phyloP scores from a whole-genome alignment of 2,888 invertebrate species.

The Phragmatobia fuliginosa region DNA sequence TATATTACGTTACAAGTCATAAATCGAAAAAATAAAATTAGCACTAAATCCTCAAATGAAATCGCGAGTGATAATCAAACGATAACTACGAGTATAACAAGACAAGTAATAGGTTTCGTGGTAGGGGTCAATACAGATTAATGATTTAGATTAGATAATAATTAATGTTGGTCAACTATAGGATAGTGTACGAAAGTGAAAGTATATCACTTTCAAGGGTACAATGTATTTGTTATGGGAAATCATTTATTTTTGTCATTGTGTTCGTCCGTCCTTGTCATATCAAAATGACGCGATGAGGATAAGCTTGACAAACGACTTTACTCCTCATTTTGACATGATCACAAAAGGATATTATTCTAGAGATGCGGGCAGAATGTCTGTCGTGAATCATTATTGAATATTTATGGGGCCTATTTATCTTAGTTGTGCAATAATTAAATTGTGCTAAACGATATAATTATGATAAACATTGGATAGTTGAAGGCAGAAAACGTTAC shows the following conservation, averaged over 20 bases:
- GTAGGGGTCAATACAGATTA: slow-evolving; percentile 62
- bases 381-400: not conserved
- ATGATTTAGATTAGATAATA: slow-evolving; percentile 74
- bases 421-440: not conserved
- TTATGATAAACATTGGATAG: too few relatives aligned
- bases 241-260: slow-evolving; percentile 10
- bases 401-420: not conserved
- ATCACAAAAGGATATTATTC: not conserved
- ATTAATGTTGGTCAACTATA: slow-evolving; percentile 65
- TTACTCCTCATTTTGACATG: not conserved
- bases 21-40: not conserved
- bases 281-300: not conserved
- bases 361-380: not conserved
- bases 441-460: too few relatives aligned
- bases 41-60: slow-evolving; percentile 5
- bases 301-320: not conserved
- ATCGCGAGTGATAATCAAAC: slow-evolving; percentile 20
- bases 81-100: slow-evolving; percentile 19
- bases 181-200: slow-evolving; percentile 63
- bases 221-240: slow-evolving; percentile 31
- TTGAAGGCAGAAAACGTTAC: too few relatives aligned
- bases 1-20: not conserved
- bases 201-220: slow-evolving; percentile 58
- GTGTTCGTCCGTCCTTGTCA: not conserved
- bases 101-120: slow-evolving; percentile 18